A percentile compares a stretch with the other conserved stretches of the same genome.
Evolutionary conservation across 1,140 invertebrate genomes (phyloP).

Genomic region (Neodiprion lecontei): DNA sequence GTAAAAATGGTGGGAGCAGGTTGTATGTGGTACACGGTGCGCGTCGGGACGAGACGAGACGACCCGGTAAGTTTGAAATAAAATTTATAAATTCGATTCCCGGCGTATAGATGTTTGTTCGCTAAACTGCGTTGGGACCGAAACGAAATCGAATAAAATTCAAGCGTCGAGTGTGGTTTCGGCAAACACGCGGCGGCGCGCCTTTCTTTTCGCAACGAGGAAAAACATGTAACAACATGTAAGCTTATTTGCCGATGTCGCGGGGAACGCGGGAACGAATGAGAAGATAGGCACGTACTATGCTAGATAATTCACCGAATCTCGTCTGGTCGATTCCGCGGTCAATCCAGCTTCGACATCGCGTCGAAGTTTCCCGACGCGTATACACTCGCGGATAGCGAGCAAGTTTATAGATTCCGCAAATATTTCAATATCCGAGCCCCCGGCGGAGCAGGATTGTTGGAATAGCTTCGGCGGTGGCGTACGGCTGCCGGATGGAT

Average conservation of each 20-base stretch:
- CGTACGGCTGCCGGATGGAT: background rate
- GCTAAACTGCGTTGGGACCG: background rate
- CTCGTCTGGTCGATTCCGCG: too few species aligned
- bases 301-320: too few species aligned
- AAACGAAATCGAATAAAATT: background rate
- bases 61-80: background rate
- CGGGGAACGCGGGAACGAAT: too few species aligned
- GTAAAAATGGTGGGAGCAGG: background rate
- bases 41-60: background rate
- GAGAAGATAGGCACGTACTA: too few species aligned
- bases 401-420: background rate
- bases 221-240: too few species aligned
- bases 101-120: background rate
- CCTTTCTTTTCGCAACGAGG: background rate
- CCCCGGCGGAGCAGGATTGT: background rate
- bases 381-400: too few species aligned
- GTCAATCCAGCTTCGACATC: too few species aligned
- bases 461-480: background rate
- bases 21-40: background rate
- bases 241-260: too few species aligned
- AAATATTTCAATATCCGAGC: slow-evolving; percentile 1
- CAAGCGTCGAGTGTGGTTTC: background rate
- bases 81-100: background rate
- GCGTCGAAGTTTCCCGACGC: too few species aligned
- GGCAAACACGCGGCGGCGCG: too few species aligned